phyloP scores from a whole-genome alignment of 2,797 vertebrate species.

The Chelon auratus region DNA sequence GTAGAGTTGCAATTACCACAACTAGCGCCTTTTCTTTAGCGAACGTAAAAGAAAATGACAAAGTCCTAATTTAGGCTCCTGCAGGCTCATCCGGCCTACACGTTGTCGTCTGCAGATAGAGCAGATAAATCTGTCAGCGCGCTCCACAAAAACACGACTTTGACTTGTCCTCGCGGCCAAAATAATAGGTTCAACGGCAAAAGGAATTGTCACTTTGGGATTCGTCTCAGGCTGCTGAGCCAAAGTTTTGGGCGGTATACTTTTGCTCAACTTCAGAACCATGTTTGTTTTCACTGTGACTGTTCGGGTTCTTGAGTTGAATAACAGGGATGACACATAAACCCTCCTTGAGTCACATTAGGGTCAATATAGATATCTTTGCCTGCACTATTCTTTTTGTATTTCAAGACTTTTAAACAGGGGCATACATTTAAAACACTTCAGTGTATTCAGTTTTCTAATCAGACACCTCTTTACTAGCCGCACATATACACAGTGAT shows the following conservation, averaged over 20 bases:
- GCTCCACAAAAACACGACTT: constrained; percentile 6
- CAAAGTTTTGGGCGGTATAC: background rate
- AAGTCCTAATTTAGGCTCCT: background rate
- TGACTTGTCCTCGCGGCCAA: constrained; percentile 5
- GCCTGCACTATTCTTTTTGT: background rate
- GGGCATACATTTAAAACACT: background rate
- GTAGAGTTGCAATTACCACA: background rate
- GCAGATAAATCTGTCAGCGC: constrained; percentile 10
- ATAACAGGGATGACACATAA: background rate
- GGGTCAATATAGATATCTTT: background rate
- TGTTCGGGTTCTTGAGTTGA: background rate
- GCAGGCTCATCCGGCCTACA: background rate
- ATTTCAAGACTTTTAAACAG: background rate
- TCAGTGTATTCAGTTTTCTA: background rate
- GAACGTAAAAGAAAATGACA: constrained; percentile 11
- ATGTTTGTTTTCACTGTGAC: constrained; percentile 1
- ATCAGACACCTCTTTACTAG: constrained; percentile 11
- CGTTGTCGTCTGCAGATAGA: background rate
- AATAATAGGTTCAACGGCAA: constrained; percentile 10
- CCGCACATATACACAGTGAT: background rate
- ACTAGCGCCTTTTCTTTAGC: background rate
- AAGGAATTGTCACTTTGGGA: constrained; percentile 17
- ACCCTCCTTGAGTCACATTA: background rate
- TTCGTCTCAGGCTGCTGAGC: background rate
- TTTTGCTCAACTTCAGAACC: constrained; percentile 4